phyloP scores from a whole-genome alignment of 1,140 invertebrate species.

The Phthorimaea operculella region DNA sequence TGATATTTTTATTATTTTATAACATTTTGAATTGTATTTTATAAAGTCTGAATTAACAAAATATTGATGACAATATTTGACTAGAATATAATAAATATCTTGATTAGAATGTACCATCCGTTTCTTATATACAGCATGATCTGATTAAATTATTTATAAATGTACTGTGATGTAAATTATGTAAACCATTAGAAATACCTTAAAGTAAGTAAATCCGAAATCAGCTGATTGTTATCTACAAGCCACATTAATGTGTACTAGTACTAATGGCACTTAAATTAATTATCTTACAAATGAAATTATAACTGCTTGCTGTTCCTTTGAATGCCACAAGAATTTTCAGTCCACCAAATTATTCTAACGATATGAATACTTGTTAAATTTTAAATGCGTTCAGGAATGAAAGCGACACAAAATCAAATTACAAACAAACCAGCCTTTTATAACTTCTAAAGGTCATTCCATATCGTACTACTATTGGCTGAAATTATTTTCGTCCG shows the following conservation, averaged over 20 bases:
- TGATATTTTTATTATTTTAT: not conserved
- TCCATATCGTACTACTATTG: too few species aligned
- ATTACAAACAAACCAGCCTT: not conserved
- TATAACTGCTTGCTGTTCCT: not conserved
- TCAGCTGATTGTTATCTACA: not conserved
- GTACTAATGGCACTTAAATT: conserved; percentile 38
- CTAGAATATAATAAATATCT: conserved; percentile 35
- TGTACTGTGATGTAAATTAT: conserved; percentile 1
- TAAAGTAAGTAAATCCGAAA: conserved; percentile 2
- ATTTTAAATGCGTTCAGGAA: conserved; percentile 41
- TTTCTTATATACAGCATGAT: conserved; percentile 11
- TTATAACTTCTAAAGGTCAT: not conserved
- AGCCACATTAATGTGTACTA: conserved; percentile 10
- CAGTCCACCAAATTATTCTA: conserved; percentile 6
- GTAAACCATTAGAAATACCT: not conserved
- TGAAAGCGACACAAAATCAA: conserved; percentile 22
- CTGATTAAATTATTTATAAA: not conserved
- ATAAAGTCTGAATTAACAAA: conserved; percentile 17
- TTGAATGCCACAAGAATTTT: not conserved
- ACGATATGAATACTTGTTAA: conserved; percentile 9
- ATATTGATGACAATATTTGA: conserved; percentile 21
- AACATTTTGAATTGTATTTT: conserved; percentile 10
- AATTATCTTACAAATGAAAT: not conserved
- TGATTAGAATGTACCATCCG: conserved; percentile 28
- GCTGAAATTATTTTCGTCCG: too few species aligned